These are phyloP conservation scores for Wasmannia auropunctata DNA, from an alignment of 1,140 invertebrate genomes.

Conservation along the genomic window DNA sequence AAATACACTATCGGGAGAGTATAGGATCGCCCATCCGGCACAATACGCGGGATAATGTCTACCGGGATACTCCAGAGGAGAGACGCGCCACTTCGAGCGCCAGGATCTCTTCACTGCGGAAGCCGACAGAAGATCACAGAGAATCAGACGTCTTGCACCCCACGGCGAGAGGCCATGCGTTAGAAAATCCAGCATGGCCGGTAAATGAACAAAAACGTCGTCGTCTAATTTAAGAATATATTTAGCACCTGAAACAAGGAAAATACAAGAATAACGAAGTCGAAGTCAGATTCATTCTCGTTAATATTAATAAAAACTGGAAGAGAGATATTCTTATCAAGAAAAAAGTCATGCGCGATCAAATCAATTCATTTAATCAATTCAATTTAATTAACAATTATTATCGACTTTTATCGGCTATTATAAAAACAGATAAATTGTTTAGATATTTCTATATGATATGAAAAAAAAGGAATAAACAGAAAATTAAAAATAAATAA, in stretches of 20 bases:
- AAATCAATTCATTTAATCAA: background rate
- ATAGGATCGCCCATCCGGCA: conserved; percentile 91
- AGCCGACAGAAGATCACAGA: conserved; percentile 85
- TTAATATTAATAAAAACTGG: background rate
- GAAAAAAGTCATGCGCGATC: background rate
- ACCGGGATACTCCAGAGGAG: conserved; percentile 88
- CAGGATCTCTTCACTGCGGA: conserved; percentile 87
- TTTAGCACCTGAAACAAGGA: conserved; percentile 86
- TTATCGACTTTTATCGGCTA: too few relatives aligned
- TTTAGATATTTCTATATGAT: background rate
- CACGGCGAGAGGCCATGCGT: conserved; percentile 85
- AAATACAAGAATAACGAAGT: conserved; percentile 29
- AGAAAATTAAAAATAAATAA: background rate
- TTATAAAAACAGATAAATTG: too few relatives aligned
- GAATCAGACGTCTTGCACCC: conserved; percentile 87
- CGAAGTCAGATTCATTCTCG: conserved; percentile 1
- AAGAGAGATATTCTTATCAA: background rate
- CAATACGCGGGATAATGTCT: conserved; percentile 90
- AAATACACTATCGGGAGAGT: conserved; percentile 90
- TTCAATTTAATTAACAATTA: background rate
- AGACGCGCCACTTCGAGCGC: conserved; percentile 92
- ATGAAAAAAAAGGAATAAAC: background rate
- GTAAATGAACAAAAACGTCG: conserved; percentile 91
- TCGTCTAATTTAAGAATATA: conserved; percentile 93
- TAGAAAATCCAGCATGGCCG: conserved; percentile 88